These are phyloP conservation scores for Lasioglossum villosulum DNA, from an alignment of 2,888 invertebrate species.

Conservation along the genomic window DNA sequence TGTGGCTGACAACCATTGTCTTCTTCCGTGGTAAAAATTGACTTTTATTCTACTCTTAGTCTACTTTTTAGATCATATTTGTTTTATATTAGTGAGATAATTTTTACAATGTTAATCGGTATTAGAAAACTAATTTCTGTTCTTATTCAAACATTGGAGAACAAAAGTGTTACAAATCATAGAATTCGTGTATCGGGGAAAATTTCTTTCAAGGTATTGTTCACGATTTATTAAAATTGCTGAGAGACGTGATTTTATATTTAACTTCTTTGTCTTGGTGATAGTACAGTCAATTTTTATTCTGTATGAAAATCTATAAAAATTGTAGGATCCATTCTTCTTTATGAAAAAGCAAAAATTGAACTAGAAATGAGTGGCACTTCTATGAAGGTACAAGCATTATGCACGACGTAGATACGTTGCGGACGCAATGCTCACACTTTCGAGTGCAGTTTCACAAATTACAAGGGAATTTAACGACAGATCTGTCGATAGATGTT, in stretches of 20 bases:
- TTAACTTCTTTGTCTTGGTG: background rate
- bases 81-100: background rate
- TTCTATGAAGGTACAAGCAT: background rate
- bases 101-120: background rate
- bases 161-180: background rate
- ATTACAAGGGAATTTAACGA: slow-evolving; percentile 33
- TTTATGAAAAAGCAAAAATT: background rate
- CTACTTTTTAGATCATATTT: background rate
- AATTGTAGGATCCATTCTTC: background rate
- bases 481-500: slow-evolving; percentile 44
- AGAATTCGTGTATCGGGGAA: background rate
- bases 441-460: slow-evolving; percentile 28
- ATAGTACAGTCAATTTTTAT: background rate
- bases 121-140: background rate
- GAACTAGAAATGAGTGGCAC: background rate
- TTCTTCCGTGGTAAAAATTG: background rate
- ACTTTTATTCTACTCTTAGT: background rate
- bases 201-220: background rate
- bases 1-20: background rate
- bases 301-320: background rate
- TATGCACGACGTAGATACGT: background rate
- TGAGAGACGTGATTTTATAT: background rate
- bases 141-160: background rate
- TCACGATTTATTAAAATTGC: background rate
- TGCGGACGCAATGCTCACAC: background rate